Percentiles rank a stretch among this genome's conserved stretches.
Evolutionary conservation across 2,113 vertebrate genomes (phyloP).

Genomic region (Chaenogobius annularis): DNA sequence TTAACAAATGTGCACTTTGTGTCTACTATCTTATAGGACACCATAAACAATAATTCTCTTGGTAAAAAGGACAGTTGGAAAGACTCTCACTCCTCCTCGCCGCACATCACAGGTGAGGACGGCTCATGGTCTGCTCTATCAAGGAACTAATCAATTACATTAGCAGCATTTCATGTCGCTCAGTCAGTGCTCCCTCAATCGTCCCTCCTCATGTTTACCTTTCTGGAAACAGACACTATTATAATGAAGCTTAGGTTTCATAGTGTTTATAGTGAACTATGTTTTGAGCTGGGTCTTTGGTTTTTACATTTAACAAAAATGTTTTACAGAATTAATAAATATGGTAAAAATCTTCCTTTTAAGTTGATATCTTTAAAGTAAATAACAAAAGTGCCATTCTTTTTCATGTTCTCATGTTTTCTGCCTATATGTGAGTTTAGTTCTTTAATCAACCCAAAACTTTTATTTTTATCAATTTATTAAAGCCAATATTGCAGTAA

Average conservation of each 20-base stretch:
- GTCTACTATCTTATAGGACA: slow-evolving; percentile 80
- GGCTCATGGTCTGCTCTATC: background rate
- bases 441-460: background rate
- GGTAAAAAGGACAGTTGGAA: slow-evolving; percentile 97
- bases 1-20: slow-evolving; percentile 14
- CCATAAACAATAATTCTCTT: slow-evolving; percentile 97
- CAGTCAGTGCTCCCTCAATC: background rate
- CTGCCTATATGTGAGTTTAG: background rate
- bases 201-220: background rate
- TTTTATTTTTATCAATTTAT: background rate
- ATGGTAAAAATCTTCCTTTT: too few species aligned
- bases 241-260: background rate
- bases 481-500: background rate
- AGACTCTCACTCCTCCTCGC: slow-evolving; percentile 90
- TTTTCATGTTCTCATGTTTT: too few species aligned
- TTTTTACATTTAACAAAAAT: too few species aligned
- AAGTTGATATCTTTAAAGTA: too few species aligned
- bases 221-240: background rate
- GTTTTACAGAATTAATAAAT: too few species aligned
- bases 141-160: background rate
- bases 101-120: slow-evolving; percentile 86
- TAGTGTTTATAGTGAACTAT: background rate
- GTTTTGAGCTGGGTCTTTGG: too few species aligned
- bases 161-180: background rate
- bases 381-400: too few species aligned